Conservation (phyloP, 1,140 invertebrate species). For the Reticulitermes speratus region DNA sequence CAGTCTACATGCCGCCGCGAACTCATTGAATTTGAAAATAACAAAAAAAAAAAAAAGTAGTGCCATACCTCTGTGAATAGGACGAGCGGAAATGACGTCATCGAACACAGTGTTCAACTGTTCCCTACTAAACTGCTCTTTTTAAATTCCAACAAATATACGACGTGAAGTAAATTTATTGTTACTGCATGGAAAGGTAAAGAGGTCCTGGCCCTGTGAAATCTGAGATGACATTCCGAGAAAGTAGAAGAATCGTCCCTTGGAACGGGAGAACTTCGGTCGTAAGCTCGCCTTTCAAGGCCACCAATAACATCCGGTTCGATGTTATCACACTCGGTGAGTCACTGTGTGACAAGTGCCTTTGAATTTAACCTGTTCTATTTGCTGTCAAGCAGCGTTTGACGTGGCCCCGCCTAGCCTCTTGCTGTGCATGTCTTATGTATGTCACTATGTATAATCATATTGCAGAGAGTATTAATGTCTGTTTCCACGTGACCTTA, state of each 20-base stretch:
- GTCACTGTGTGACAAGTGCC: neutral
- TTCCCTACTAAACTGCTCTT: neutral
- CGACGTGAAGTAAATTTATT: neutral
- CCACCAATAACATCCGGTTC: neutral
- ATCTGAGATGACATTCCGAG: neutral
- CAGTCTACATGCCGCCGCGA: neutral
- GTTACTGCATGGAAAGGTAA: neutral
- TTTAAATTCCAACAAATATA: neutral
- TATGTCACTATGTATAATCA: too few species aligned
- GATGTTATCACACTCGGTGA: neutral
- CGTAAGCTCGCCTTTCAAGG: neutral
- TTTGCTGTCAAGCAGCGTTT: too few species aligned
- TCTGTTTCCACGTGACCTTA: too few species aligned
- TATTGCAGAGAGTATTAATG: too few species aligned
- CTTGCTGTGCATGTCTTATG: too few species aligned
- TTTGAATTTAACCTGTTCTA: neutral
- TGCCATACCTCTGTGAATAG: neutral
- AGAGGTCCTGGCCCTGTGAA: neutral
- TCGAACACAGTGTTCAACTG: neutral
- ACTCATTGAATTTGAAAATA: neutral
- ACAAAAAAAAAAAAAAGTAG: neutral
- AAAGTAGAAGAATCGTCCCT: neutral
- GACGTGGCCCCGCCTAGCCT: too few species aligned
- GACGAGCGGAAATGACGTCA: slow-evolving; percentile 6
- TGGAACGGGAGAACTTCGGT: neutral